Base-by-base conservation (phyloP, 2,113 vertebrate species). In the Sebastes fasciatus region DNA sequence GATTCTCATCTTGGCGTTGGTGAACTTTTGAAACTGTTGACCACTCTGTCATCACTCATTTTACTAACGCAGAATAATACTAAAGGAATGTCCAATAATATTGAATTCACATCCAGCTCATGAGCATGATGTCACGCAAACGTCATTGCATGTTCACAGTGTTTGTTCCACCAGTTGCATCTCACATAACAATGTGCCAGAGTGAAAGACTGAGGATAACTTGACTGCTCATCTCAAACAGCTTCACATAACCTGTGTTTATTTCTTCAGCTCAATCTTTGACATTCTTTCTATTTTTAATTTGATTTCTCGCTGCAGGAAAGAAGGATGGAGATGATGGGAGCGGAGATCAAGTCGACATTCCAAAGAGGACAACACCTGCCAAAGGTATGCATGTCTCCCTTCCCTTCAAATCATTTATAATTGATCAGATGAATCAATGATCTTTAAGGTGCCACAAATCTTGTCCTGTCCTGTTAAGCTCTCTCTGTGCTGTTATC, bases 291-390 rank as follows among this genome's bases (percentile, higher is more conserved):
- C 62, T 6, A 48, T 66, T 62, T 7, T 60, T 57, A 19, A 4
- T 46, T 71, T 62, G 0, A 62, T 61, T 49, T 64, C 48, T 61
- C 0, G 2, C 65, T 88, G 46, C 93, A 97, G 98, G 96, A 85
- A 98, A 97, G 93, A 99, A 97, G 88, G 95, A 96, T 19, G 97
- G 97, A 74, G 98, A 94, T 61, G 92, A 98, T 60, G 90, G 95
- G 69, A 92, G 89, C 70, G 89, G 90, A 0, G 98, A 99, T 74
- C 92, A 91, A 7, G 94, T 98, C 85, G 98, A 99, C 91, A 97
- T 99, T 91, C 98, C 98, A 87, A 99, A 98, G 96, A 97, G 98
- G 92, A 95, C 95, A 51, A 95, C 94, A 79, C 97, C 97, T 65
- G 98, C 98, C 92, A 96, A 96, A 96, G 98, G 98, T 99, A 89